Conservation (phyloP, 1,140 invertebrate genomes). For the Trichonephila clavipes region DNA sequence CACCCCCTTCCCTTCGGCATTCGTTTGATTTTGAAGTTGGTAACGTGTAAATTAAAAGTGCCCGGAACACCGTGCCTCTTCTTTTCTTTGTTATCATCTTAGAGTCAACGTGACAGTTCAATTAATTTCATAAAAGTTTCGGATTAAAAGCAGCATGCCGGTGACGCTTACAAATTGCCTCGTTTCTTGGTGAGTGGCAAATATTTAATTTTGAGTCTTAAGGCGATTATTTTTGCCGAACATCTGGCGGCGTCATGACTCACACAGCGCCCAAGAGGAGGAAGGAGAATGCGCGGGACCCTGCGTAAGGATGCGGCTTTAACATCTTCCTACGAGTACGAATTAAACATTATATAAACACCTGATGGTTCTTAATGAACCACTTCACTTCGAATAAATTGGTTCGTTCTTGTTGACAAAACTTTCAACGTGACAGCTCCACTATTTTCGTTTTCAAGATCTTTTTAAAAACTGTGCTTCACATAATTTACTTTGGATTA, state of each 20-base stretch:
- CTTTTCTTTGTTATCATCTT: not conserved
- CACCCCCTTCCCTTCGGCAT: not conserved
- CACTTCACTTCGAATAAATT: no score
- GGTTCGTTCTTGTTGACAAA: no score
- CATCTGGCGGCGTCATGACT: not conserved
- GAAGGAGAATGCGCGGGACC: no score
- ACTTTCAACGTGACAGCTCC: no score
- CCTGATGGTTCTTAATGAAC: no score
- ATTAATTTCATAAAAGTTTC: slow-evolving; percentile 28
- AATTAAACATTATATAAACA: no score
- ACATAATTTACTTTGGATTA: no score
- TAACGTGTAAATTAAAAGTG: not conserved
- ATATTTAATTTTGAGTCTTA: slow-evolving; percentile 1
- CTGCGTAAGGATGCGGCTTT: no score
- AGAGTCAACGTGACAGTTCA: not conserved
- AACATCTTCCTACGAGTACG: no score
- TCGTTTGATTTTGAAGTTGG: not conserved
- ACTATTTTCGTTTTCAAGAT: no score
- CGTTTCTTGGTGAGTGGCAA: not conserved
- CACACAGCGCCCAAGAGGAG: no score
- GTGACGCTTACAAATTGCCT: slow-evolving; percentile 4
- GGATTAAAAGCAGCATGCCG: not conserved
- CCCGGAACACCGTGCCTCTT: not conserved
- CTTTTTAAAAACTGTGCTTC: no score
- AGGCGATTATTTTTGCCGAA: slow-evolving; percentile 12